Evolutionary conservation across 2,797 vertebrate genomes (phyloP), one percentile per base, ranked within the genome.

Genomic region (Odontamblyopus lacepedii): DNA sequence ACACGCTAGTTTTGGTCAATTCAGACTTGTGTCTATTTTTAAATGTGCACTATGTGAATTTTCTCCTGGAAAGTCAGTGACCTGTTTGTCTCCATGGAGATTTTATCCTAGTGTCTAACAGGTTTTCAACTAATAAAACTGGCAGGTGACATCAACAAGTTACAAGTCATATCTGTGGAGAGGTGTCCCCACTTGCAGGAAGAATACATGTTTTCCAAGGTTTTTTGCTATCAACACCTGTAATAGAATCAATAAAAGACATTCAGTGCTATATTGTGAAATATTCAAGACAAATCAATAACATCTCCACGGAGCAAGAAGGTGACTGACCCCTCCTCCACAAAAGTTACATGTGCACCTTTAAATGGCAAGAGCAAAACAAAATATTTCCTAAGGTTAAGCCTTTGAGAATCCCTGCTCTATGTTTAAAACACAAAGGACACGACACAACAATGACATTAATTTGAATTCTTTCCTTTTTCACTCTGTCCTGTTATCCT

Each of bases 401-500:
- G 16, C 3, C 9, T 32, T 62, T 32, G 30, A 35, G 30, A 60
- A 32, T n/a, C 60, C 9, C 15, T 9, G 60, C 60, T 62, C 18
- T 19, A 35, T 35, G 16, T 62, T 16, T 19, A 66, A 63, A 79
- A 62, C n/a, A 44, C 72, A 72, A 75, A 60, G 30, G 5, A 44
- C 5, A 74, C 60, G 9, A 18, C 11, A 44, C 74, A 41, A 77
- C 35, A 77, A 67, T 66, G 65, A 59, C 73, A 82, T 69, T 60
- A 3, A 73, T 74, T 77, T 74, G 68, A 75, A 73, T 79, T 78
- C 6, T 70, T 77, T 59, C 79, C 50, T 27, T 72, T 79, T 64
- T 55, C 70, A 38, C 38, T 53, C 19, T 73, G 63, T 74, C 64
- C 55, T 75, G 67, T 73, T 56, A 70, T 85, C 67, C 70, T 73